phyloP scores from a whole-genome alignment of 1,140 invertebrate genomes.

The Papilio dardanus region DNA sequence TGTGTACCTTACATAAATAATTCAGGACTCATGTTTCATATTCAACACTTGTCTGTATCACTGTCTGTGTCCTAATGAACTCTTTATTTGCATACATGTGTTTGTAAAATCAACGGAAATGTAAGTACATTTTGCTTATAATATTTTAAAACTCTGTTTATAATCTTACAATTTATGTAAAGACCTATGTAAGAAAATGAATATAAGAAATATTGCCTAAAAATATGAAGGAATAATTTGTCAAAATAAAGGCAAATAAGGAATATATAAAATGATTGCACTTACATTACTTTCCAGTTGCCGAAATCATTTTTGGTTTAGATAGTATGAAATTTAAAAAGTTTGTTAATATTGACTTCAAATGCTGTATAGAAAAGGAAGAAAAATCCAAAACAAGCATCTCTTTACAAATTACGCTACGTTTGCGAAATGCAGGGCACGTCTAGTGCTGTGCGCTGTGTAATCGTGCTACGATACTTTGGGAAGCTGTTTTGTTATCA shows the following conservation, averaged over 20 bases:
- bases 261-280: too few species aligned
- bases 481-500: neutral
- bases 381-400: slow-evolving; percentile 3
- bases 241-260: too few species aligned
- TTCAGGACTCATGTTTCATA: slow-evolving; percentile 38
- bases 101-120: neutral
- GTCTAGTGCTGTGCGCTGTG: slow-evolving; percentile 1
- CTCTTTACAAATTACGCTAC: slow-evolving; percentile 16
- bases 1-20: slow-evolving; percentile 35
- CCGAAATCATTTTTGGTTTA: too few species aligned
- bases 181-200: too few species aligned
- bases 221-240: too few species aligned
- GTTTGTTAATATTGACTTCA: neutral
- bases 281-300: too few species aligned
- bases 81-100: slow-evolving; percentile 20
- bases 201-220: too few species aligned
- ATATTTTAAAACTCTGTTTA: neutral
- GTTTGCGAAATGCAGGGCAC: slow-evolving; percentile 18
- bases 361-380: neutral
- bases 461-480: slow-evolving; percentile 16
- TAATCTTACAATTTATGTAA: neutral
- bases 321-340: too few species aligned
- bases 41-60: slow-evolving; percentile 35
- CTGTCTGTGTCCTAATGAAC: slow-evolving; percentile 32
- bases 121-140: neutral